Evolutionary conservation across 2,888 invertebrate genomes (phyloP).

Genomic region (Netelia melanura): DNA sequence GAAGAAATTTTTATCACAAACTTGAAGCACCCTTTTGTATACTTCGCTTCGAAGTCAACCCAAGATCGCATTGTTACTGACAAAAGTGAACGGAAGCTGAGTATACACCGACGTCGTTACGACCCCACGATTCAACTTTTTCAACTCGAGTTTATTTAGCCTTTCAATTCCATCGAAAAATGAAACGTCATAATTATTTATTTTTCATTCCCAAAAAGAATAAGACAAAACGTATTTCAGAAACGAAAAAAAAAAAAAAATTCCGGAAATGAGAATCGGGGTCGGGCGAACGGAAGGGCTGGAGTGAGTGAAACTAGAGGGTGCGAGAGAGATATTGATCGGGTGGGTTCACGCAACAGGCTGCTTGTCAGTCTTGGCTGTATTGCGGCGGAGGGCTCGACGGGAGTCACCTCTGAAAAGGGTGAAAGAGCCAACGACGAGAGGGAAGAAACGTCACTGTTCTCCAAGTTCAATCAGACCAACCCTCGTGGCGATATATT

Average conservation of each 20-base stretch:
- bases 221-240: background rate
- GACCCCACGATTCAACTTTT: background rate
- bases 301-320: conserved; percentile 32
- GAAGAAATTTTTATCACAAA: background rate
- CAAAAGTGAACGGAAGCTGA: background rate
- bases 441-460: conserved; percentile 10
- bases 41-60: background rate
- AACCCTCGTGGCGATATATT: conserved; percentile 18
- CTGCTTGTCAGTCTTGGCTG: conserved; percentile 69
- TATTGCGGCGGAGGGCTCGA: conserved; percentile 45
- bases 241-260: background rate
- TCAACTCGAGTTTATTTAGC: background rate
- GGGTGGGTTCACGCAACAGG: conserved; percentile 73
- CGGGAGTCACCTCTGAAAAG: conserved; percentile 39
- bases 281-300: background rate
- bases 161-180: background rate
- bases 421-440: conserved; percentile 9
- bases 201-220: background rate
- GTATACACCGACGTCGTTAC: no score
- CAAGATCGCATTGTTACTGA: background rate
- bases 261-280: no score
- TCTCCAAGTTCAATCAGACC: conserved; percentile 27
- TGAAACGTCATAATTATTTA: background rate
- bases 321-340: conserved; percentile 69
- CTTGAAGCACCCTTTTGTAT: background rate